phyloP scores from a whole-genome alignment of 1,140 invertebrate species.

The Drosophila nasuta region DNA sequence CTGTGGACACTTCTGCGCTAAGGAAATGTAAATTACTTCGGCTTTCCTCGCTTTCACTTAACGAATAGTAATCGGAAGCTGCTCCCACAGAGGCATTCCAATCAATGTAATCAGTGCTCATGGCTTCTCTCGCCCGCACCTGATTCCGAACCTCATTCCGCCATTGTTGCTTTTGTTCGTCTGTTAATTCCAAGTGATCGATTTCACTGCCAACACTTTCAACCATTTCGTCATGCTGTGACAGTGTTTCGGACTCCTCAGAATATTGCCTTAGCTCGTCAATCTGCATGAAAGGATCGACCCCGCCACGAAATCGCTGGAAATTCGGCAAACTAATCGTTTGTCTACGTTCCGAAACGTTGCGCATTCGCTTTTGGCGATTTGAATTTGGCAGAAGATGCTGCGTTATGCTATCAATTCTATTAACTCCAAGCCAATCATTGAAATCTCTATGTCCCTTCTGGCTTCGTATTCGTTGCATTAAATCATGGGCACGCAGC shows the following conservation, averaged over 20 bases:
- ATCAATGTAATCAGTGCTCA: neutral
- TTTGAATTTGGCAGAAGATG: neutral
- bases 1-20: neutral
- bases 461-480: conserved; percentile 11
- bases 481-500: conserved; percentile 27
- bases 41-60: conserved; percentile 1
- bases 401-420: neutral
- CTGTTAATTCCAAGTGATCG: neutral
- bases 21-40: neutral
- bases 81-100: neutral
- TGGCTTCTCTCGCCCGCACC: neutral
- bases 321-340: neutral
- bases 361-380: neutral
- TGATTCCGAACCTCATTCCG: neutral
- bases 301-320: conserved; percentile 24
- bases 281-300: neutral
- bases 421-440: neutral
- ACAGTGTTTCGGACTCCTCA: neutral
- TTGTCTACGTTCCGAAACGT: neutral
- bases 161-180: neutral
- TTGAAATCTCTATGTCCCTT: neutral
- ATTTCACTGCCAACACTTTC: neutral
- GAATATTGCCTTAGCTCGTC: neutral
- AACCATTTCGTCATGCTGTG: neutral
- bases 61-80: conserved; percentile 2